phyloP scores from a whole-genome alignment of 2,888 invertebrate genomes.

The Empis stercorea region DNA sequence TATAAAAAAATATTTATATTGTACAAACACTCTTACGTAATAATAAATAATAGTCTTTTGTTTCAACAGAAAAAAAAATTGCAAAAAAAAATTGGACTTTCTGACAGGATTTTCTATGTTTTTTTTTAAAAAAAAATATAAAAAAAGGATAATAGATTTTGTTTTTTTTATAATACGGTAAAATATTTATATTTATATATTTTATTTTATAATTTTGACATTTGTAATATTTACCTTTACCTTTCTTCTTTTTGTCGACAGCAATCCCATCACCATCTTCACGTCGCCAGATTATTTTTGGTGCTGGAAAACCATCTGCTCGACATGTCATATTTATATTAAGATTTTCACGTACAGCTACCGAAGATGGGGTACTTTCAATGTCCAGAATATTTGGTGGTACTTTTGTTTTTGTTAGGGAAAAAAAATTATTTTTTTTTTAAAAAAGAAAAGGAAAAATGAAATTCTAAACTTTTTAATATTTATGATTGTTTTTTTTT shows the following conservation, averaged over 20 bases:
- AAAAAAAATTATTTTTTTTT: no score
- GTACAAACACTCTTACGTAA: not conserved
- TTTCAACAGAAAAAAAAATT: no score
- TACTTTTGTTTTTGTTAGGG: constrained; percentile 41
- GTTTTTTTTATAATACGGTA: no score
- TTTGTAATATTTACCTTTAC: constrained; percentile 38
- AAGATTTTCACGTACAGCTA: constrained; percentile 85
- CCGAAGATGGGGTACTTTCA: constrained; percentile 80
- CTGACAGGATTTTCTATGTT: no score
- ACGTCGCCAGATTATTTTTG: constrained; percentile 85
- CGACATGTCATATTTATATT: constrained; percentile 86
- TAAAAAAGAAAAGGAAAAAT: constrained; percentile 12
- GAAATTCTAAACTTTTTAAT: not conserved
- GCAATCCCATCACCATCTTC: constrained; percentile 81
- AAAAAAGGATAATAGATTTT: not conserved
- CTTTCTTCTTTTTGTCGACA: constrained; percentile 75
- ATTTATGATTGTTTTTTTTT: not conserved
- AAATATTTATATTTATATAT: no score
- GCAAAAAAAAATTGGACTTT: not conserved
- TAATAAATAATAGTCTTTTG: no score
- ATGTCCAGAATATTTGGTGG: constrained; percentile 88
- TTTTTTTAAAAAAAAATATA: no score
- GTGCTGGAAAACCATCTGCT: constrained; percentile 81
- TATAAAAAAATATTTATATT: not conserved
- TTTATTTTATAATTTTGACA: not conserved